phyloP scores from a whole-genome alignment of 2,113 vertebrate species.

The Eleginops maclovinus region DNA sequence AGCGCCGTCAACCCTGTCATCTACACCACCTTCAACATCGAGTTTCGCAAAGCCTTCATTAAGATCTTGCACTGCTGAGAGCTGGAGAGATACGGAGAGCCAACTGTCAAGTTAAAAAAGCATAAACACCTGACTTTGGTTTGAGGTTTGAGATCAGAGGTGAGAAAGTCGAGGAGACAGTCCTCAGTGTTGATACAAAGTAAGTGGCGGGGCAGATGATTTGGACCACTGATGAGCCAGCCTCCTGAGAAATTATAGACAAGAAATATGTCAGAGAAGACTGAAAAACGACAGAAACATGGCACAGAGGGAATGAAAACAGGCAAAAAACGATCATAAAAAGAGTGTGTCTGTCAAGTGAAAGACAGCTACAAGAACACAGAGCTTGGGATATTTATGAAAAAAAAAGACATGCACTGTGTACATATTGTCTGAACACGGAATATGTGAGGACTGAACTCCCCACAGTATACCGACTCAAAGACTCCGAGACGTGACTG shows the following conservation, averaged over 20 bases:
- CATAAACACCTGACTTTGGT: not conserved
- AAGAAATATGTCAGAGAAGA: not conserved
- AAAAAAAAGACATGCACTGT: conserved; percentile 9
- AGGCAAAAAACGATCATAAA: not conserved
- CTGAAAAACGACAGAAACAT: not conserved
- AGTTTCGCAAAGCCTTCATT: conserved; percentile 85
- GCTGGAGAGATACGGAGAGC: not conserved
- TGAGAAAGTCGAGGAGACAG: not conserved
- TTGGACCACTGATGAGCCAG: not conserved
- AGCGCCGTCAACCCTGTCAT: conserved; percentile 86
- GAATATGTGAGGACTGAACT: conserved; percentile 11
- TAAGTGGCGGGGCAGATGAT: not conserved
- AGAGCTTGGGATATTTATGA: conserved; percentile 23
- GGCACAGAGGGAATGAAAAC: not conserved
- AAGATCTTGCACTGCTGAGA: conserved; percentile 85
- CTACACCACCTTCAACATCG: conserved; percentile 87
- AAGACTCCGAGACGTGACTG: conserved; percentile 24
- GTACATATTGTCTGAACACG: conserved; percentile 35
- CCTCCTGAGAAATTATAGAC: not conserved
- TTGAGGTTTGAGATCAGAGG: conserved; percentile 19
- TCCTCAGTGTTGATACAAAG: not conserved
- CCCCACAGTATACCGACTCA: not conserved
- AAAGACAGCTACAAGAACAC: not conserved
- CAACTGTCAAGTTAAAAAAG: not conserved
- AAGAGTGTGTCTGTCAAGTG: not conserved